Evolutionary conservation across 92 coral and sea anemone genomes (phyloP), one percentile per base, ranked within the genome.

Genomic region (Epizoanthus rinbou): DNA sequence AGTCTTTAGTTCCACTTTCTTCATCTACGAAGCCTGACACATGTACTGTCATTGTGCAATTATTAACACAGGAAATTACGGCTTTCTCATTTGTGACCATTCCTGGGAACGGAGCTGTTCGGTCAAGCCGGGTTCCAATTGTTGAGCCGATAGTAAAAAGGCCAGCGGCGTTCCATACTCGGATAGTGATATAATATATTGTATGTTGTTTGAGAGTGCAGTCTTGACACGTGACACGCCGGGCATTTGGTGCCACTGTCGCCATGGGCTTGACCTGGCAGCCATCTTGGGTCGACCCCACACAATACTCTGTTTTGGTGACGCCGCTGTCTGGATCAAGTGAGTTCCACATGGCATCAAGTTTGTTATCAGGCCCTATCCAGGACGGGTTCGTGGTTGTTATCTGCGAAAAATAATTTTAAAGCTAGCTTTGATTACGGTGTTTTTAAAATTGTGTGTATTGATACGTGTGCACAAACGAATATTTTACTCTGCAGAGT

Each of bases 161-260:
- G 5, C 95, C 98, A 19, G 99, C 99, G 8, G 91, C 90, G 56
- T 97, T 94, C 91, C 94, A 88, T 9, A 94, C 91, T 47, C 99
- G 91, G 19, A 97, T 52, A 17, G 92, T 97, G 64, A 94, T 80
- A 87, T 79, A 92, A 57, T 94, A 94, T 41, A 90, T 85, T 59
- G 76, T 86, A 37, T 39, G 74, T 65, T 94, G 95, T 25, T 72
- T 72, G 47, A 96, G 79, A 15, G 14, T 74, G 74, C 99, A 96
- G 73, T 92, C 92, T 35, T 83, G 69, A 81, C 99, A 96, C 7
- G 95, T 88, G 60, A 94, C 74, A 0, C 57, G 64, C 18, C 89
- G 84, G 22, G 88, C 80, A 66, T 86, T 92, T 18, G 53, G 21
- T 10, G 90, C 64, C 17, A 96, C 75, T 16, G 52, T 71, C 21